These are phyloP conservation scores for Gonioctena quinquepunctata DNA, from an alignment of 1,140 invertebrate genomes.

Conservation along the genomic window DNA sequence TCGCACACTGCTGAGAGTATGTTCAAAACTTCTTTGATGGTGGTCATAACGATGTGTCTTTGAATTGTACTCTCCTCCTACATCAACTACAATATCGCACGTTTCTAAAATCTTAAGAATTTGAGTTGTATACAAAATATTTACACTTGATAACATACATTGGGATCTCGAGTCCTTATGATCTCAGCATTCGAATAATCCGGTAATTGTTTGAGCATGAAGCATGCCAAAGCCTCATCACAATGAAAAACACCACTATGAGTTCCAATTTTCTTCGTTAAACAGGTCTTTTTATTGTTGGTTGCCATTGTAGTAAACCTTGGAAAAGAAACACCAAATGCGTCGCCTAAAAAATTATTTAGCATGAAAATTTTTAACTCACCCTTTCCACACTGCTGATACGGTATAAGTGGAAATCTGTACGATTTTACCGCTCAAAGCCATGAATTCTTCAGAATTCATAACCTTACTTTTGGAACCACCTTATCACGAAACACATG, in stretches of 20 bases:
- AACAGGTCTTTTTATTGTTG: constrained; percentile 38
- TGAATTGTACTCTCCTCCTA: constrained; percentile 88
- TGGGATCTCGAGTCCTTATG: constrained; percentile 67
- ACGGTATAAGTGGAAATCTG: not conserved
- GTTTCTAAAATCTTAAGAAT: constrained; percentile 65
- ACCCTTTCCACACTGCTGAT: not conserved
- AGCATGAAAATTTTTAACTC: not conserved
- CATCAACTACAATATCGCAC: constrained; percentile 96
- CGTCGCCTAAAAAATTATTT: not conserved
- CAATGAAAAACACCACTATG: constrained; percentile 89
- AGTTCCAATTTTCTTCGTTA: constrained; percentile 69
- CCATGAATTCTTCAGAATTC: not conserved
- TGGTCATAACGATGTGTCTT: constrained; percentile 85
- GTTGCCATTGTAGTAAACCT: constrained; percentile 52
- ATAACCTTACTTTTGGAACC: not conserved
- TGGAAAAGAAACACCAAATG: constrained; percentile 11
- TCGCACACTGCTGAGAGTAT: constrained; percentile 62
- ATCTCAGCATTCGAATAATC: constrained; percentile 83
- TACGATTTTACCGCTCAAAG: not conserved
- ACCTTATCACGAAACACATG: not conserved
- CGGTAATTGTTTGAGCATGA: constrained; percentile 82
- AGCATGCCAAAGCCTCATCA: constrained; percentile 94
- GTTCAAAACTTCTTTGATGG: constrained; percentile 80
- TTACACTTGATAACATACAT: constrained; percentile 36
- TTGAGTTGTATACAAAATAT: constrained; percentile 10